Base-by-base conservation (phyloP, 2,113 vertebrate species). In the Phycodurus eques region DNA sequence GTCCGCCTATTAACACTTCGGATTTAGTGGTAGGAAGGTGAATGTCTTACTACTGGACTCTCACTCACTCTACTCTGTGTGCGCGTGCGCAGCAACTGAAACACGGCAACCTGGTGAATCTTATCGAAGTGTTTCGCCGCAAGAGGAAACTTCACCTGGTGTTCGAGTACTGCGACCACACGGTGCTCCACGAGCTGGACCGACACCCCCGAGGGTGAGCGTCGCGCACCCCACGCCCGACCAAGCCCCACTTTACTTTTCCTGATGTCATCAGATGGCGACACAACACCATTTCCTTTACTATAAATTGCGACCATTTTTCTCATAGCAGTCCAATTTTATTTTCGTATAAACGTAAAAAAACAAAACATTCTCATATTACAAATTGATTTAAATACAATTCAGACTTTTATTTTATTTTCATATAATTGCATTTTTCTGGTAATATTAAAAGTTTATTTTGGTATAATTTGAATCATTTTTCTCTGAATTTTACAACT, bases 151-250 rank as follows among this genome's bases (percentile, higher is more conserved):
- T 99, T 31, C 97, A 99, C 81, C 90, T 99, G 69, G 97, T 99
- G 68, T 96, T 99, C 0, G 97, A 99, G 67, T 99, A 97, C 90
- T 99, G 97, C 0, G 96, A 97, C 73, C 95, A 95, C 93, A 99
- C 97, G 0, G 95, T 98, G 33, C 96, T 99, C 53, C 94, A 96
- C 0, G 95, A 99, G 85, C 89, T 99, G 88, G 94, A 96, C 88
- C 93, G 91, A 74, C 92, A 98, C 74, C 95, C 95, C 3, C 80
- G 78, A 73, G 96, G 97, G 97, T 98, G 92, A 65, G 91, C 80
- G 35, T 1, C 43, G 7, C 42, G 39, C 64, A 2, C 20, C n/a
- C 53, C 20, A 11, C 53, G n/a, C 10, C 0, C 49, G 1, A n/a
- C 54, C 54, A 13, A 17, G 11, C 10, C 46, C 9, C 46, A 2